phyloP scores from a whole-genome alignment of 2,797 vertebrate genomes.

The Liasis olivaceus region DNA sequence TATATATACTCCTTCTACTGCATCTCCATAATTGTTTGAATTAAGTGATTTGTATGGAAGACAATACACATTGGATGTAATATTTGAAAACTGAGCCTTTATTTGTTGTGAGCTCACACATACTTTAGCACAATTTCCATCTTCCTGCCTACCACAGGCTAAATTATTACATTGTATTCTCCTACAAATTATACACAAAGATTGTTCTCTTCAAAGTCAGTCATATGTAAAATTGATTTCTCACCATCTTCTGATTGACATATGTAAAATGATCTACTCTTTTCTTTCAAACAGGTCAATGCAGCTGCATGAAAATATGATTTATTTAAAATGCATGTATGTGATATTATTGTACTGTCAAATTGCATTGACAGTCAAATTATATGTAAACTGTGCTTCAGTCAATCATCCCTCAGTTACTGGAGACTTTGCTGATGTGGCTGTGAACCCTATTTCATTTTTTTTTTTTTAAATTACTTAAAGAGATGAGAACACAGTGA shows the following conservation, averaged over 20 bases:
- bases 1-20: background rate
- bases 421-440: slow-evolving; percentile 54
- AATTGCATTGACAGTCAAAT: slow-evolving; percentile 57
- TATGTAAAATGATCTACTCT: slow-evolving; percentile 38
- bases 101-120: background rate
- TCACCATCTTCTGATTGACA: slow-evolving; percentile 28
- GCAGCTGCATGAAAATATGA: slow-evolving; percentile 41
- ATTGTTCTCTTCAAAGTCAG: slow-evolving; percentile 28
- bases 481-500: slow-evolving; percentile 46
- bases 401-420: slow-evolving; percentile 45
- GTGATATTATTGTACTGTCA: slow-evolving; percentile 26
- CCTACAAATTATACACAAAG: slow-evolving; percentile 14
- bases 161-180: slow-evolving; percentile 19
- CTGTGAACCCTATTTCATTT: slow-evolving; percentile 63
- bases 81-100: background rate
- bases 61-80: background rate
- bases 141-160: background rate
- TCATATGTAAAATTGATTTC: slow-evolving; percentile 36
- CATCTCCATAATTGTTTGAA: background rate
- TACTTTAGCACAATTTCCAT: slow-evolving; percentile 16
- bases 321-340: slow-evolving; percentile 55
- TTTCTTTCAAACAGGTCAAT: slow-evolving; percentile 36
- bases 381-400: slow-evolving; percentile 47
- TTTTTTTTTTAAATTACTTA: slow-evolving; percentile 66
- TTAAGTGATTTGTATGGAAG: background rate